These are phyloP conservation scores for Listrodromus nycthemerus DNA, from an alignment of 2,888 invertebrate genomes.

Conservation along the genomic window DNA sequence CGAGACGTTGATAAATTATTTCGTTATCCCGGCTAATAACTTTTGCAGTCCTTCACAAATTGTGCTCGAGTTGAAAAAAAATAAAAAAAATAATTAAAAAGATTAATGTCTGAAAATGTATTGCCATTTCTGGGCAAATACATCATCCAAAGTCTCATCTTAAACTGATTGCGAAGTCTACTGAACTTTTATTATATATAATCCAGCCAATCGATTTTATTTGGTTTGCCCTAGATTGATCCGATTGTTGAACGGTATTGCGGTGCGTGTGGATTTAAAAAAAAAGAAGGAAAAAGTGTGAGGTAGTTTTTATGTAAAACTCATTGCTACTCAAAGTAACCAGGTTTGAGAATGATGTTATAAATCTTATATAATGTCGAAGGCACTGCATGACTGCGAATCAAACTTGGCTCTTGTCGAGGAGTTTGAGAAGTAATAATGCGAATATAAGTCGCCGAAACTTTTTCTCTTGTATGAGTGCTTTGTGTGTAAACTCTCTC, in stretches of 20 bases:
- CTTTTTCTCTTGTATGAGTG: too few species aligned
- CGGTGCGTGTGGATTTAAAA: background rate
- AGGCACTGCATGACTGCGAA: too few species aligned
- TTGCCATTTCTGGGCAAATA: constrained; percentile 6
- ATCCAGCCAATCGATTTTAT: background rate
- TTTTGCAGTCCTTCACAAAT: too few species aligned
- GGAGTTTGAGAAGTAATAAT: too few species aligned
- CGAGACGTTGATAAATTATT: too few species aligned
- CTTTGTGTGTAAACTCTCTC: too few species aligned
- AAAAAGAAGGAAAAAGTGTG: background rate
- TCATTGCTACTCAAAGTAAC: too few species aligned
- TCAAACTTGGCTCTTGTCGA: background rate
- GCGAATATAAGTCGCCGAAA: too few species aligned
- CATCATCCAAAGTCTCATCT: background rate
- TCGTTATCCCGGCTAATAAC: too few species aligned
- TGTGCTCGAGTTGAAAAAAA: background rate
- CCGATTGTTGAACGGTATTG: background rate
- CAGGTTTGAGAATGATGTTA: background rate
- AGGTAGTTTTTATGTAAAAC: too few species aligned
- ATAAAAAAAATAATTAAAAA: background rate
- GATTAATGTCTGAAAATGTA: background rate
- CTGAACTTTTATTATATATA: background rate
- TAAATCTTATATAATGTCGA: too few species aligned
- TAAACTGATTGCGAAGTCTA: background rate
- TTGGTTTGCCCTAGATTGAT: background rate